Base-by-base conservation (phyloP, 2,888 invertebrate species). In the Eretmocerus hayati region DNA sequence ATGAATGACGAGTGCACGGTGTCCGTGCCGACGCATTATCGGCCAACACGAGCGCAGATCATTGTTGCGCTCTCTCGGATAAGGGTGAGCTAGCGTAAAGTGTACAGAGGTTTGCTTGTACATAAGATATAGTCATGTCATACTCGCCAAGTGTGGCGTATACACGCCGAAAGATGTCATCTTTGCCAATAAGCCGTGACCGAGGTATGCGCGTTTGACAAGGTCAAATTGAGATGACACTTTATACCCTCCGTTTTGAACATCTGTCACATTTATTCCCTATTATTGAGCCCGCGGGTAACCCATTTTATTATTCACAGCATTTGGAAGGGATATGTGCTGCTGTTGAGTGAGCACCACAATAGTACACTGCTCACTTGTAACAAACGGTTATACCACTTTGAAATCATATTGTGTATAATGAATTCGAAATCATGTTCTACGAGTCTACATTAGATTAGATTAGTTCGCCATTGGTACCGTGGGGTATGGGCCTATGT, bases 131-230 rank as follows among this genome's bases (percentile, higher is more conserved):
- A n/a, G n/a, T n/a, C n/a, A n/a, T n/a, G n/a, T n/a, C n/a, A n/a
- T n/a, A n/a, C n/a, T n/a, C n/a, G n/a, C n/a, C n/a, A n/a, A n/a
- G n/a, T n/a, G n/a, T n/a, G n/a, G n/a, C n/a, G n/a, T n/a, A n/a
- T n/a, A n/a, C n/a, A n/a, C n/a, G n/a, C n/a, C 20, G 19, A 23
- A 58, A 58, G 59, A 62, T 60, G 62, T 62, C 64, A 63, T 61
- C 59, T 56, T 58, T 54, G 59, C 56, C 58, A 54, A 59, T 53
- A 53, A 60, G 54, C 52, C 48, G 52, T 32, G 38, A 44, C 46
- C 41, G 51, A 52, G 50, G 56, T 57, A 53, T 55, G 54, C 50
- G 38, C 41, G 48, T 53, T 48, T 45, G 50, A 56, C 49, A 42
- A 48, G 48, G 52, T 48, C 47, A 60, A 56, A 59, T 61, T 54